phyloP scores from a whole-genome alignment of 1,140 invertebrate species.

The Aphis craccivora region DNA sequence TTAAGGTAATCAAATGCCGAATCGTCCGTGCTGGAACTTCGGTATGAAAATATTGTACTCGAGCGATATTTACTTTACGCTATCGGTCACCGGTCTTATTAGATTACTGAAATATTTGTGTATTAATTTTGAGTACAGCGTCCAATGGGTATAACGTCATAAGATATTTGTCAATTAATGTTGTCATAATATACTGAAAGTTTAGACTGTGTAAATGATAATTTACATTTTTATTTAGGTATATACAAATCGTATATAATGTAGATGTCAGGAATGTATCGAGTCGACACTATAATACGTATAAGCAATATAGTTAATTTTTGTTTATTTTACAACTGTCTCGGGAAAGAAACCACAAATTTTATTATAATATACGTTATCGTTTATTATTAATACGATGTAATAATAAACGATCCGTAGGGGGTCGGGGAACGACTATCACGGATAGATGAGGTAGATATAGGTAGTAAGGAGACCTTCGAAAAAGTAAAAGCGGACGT shows the following conservation, averaged over 20 bases:
- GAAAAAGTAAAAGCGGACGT: background rate
- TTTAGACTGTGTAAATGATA: background rate
- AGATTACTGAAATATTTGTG: background rate
- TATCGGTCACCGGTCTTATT: background rate
- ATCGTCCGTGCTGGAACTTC: background rate
- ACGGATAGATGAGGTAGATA: background rate
- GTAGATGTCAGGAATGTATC: background rate
- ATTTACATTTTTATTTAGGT: background rate
- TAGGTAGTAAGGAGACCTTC: background rate
- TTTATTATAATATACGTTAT: background rate
- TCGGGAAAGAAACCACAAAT: background rate
- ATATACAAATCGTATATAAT: background rate
- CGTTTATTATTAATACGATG: background rate
- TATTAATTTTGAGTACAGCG: background rate
- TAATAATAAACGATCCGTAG: background rate
- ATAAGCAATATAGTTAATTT: background rate
- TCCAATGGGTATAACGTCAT: background rate
- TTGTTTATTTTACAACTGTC: conserved; percentile 4
- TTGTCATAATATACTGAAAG: background rate
- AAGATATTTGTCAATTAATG: background rate
- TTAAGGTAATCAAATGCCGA: conserved; percentile 19
- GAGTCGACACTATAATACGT: background rate
- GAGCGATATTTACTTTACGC: background rate
- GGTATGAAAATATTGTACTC: background rate
- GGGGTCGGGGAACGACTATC: background rate